phyloP scores from a whole-genome alignment of 2,888 invertebrate genomes.

The Keiferia lycopersicella region DNA sequence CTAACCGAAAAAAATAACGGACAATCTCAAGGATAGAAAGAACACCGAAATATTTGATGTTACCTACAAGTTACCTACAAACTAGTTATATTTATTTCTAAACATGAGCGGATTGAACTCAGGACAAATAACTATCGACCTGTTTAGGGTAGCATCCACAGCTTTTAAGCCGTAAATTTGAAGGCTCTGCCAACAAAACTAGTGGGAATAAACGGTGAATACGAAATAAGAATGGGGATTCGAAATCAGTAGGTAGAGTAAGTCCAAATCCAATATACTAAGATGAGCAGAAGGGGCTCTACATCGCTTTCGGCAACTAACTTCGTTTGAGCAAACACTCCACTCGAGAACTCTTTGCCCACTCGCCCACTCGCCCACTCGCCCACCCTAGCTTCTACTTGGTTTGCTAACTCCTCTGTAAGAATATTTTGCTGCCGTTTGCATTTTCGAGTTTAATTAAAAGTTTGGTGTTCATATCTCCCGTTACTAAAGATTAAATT shows the following conservation, averaged over 20 bases:
- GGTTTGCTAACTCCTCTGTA: constrained; percentile 48
- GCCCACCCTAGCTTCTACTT: constrained; percentile 55
- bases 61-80: no score
- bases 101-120: no score
- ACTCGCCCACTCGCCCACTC: constrained; percentile 48
- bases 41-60: no score
- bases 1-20: no score
- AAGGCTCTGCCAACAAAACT: constrained; percentile 17
- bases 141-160: background rate
- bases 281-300: constrained; percentile 55
- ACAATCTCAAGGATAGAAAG: no score
- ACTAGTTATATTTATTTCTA: no score
- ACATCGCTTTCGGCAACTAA: constrained; percentile 58
- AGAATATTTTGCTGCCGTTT: constrained; percentile 44
- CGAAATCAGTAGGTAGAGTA: constrained; percentile 49
- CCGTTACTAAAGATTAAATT: constrained; percentile 27
- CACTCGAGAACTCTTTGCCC: constrained; percentile 53
- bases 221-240: constrained; percentile 13
- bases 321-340: constrained; percentile 64
- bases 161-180: background rate
- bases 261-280: constrained; percentile 58
- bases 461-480: constrained; percentile 31
- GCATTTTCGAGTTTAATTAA: constrained; percentile 45
- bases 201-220: background rate
- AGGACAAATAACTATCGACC: no score